Conservation (phyloP, 2,888 invertebrate genomes). For the Melanchra persicariae region DNA sequence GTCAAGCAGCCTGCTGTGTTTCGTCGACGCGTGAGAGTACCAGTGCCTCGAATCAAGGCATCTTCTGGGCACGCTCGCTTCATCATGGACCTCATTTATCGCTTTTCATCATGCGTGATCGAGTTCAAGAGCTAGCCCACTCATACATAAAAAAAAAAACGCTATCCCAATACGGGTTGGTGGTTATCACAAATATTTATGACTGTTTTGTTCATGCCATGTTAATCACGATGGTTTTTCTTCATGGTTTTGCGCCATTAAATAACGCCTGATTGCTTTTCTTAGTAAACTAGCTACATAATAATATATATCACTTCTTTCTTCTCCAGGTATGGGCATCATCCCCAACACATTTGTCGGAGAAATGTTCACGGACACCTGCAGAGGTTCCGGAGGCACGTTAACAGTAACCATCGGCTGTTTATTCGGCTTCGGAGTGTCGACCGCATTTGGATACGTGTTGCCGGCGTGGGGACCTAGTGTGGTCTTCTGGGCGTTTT, state of each 20-base stretch:
- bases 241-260: too few species aligned
- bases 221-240: too few species aligned
- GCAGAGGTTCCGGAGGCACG: slow-evolving; percentile 67
- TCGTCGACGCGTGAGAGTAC: too few species aligned
- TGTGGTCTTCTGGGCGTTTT: slow-evolving; percentile 68
- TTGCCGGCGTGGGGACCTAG: slow-evolving; percentile 58
- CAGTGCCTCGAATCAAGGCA: too few species aligned
- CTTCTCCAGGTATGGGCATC: slow-evolving; percentile 71
- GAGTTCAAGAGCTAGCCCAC: too few species aligned
- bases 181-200: background rate
- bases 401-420: slow-evolving; percentile 67
- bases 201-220: too few species aligned
- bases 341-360: slow-evolving; percentile 73
- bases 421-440: slow-evolving; percentile 70
- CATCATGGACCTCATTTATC: too few species aligned
- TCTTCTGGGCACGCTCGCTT: too few species aligned
- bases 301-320: slow-evolving; percentile 17
- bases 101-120: too few species aligned
- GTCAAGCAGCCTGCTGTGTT: too few species aligned
- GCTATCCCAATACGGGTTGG: background rate
- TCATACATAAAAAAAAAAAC: too few species aligned
- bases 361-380: slow-evolving; percentile 74
- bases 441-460: slow-evolving; percentile 46
- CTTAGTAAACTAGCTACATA: background rate
- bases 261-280: background rate